These are phyloP conservation scores for Phrynosoma platyrhinos DNA, from an alignment of 2,113 vertebrate species.

Conservation along the genomic window DNA sequence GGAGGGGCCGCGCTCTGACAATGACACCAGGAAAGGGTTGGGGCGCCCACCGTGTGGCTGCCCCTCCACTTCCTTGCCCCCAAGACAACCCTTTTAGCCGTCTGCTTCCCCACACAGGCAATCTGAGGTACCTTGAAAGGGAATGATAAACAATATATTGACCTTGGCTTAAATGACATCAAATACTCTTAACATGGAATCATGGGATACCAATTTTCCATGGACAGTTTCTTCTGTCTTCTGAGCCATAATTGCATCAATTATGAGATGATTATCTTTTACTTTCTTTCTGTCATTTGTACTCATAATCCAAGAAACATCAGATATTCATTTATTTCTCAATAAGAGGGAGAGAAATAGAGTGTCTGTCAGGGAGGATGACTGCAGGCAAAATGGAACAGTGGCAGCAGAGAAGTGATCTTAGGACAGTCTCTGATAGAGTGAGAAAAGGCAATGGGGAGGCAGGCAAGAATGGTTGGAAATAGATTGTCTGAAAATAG, in stretches of 20 bases:
- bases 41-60: no score
- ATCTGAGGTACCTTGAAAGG: background rate
- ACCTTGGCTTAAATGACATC: background rate
- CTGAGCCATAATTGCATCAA: background rate
- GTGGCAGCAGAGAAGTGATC: background rate
- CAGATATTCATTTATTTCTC: background rate
- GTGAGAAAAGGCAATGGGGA: background rate
- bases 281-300: background rate
- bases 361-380: background rate
- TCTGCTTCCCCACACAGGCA: no score
- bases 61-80: no score
- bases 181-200: background rate
- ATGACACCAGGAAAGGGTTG: no score
- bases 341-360: background rate
- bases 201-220: background rate
- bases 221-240: background rate
- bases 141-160: background rate
- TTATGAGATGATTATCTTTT: background rate
- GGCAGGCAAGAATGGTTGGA: background rate
- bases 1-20: no score
- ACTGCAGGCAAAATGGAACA: background rate
- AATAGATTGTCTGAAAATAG: background rate
- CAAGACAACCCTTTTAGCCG: no score
- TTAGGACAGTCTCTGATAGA: background rate
- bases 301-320: background rate